phyloP scores from a whole-genome alignment of 1,140 invertebrate genomes.

The Cyclina sinensis region DNA sequence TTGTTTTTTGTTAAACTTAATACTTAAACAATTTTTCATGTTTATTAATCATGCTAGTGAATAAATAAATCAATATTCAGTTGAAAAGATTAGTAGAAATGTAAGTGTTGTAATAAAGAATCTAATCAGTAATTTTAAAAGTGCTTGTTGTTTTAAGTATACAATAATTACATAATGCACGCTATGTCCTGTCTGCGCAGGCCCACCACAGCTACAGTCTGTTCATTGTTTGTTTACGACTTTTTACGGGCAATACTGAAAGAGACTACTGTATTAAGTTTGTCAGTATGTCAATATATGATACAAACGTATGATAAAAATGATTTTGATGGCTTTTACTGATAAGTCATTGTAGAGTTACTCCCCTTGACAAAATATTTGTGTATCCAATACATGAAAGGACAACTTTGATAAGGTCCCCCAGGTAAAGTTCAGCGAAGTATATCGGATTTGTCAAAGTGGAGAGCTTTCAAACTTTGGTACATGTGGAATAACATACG shows the following conservation, averaged over 20 bases:
- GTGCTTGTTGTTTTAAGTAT: too few species aligned
- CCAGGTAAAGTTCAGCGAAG: constrained; percentile 10
- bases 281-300: constrained; percentile 4
- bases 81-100: too few species aligned
- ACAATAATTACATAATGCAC: too few species aligned
- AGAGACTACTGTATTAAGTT: background rate
- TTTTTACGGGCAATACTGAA: background rate
- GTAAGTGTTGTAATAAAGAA: too few species aligned
- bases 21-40: too few species aligned
- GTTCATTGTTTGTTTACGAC: too few species aligned
- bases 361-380: constrained; percentile 18
- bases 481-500: constrained; percentile 25
- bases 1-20: too few species aligned
- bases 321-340: background rate
- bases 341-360: constrained; percentile 15
- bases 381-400: constrained; percentile 25
- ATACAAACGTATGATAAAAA: constrained; percentile 8
- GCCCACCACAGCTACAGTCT: too few species aligned
- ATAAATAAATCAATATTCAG: too few species aligned
- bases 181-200: too few species aligned
- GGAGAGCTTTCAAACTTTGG: background rate
- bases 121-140: too few species aligned
- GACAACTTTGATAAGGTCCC: constrained; percentile 35
- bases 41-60: too few species aligned
- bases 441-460: constrained; percentile 40